Evolutionary conservation across 2,888 invertebrate species (phyloP).

Genomic region (Lottia gigantea): DNA sequence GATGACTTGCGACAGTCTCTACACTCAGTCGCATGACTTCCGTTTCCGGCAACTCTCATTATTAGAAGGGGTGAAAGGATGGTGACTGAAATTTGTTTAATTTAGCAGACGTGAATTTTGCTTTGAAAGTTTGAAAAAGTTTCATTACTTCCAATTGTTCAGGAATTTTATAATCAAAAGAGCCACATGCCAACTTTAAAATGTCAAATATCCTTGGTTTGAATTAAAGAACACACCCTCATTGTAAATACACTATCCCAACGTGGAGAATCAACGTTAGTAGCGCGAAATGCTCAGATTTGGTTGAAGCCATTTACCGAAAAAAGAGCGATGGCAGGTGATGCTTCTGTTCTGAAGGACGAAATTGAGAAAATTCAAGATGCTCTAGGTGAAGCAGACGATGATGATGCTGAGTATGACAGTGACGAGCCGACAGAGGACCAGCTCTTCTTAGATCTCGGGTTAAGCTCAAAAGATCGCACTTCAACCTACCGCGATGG

Average conservation of each 20-base stretch:
- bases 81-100: too few species aligned
- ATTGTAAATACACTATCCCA: too few species aligned
- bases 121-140: too few species aligned
- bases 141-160: too few species aligned
- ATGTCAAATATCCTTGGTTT: too few species aligned
- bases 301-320: too few species aligned
- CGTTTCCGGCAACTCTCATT: background rate
- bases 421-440: conserved; percentile 31
- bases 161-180: too few species aligned
- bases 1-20: too few species aligned
- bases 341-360: conserved; percentile 36
- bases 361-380: conserved; percentile 51
- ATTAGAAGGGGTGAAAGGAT: too few species aligned
- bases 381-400: conserved; percentile 42
- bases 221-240: too few species aligned
- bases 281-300: background rate
- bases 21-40: background rate
- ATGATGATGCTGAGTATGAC: conserved; percentile 37
- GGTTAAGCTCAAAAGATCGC: background rate
- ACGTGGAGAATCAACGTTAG: background rate
- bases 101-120: too few species aligned
- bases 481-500: background rate
- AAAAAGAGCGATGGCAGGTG: background rate
- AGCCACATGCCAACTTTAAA: too few species aligned
- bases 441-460: background rate